Evolutionary conservation across 2,797 vertebrate species (phyloP), one percentile per base, ranked within the genome.

Genomic region (Poecilia wingei): DNA sequence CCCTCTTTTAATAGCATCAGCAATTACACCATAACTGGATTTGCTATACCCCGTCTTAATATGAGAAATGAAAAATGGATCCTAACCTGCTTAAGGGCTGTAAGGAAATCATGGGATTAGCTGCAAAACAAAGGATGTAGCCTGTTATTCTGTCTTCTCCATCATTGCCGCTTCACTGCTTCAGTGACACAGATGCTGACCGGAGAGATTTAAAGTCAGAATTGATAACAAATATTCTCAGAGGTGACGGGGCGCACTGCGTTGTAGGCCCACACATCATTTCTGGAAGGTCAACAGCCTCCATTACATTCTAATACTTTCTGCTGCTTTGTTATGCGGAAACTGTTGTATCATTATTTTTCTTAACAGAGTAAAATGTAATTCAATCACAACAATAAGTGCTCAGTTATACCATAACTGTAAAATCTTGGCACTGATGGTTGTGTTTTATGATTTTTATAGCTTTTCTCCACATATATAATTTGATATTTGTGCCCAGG

Each of bases 201-300:
- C 88, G 80, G 75, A 57, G 83, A 90, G 91, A 93, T 94, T 93
- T 90, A 84, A 85, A 86, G 84, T 89, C 84, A 80, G 79, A 88
- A 93, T 85, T 93, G 88, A 93, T 92, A 91, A 91, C 86, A 90
- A 84, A 91, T 92, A 87, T 90, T 88, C 88, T 89, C 81, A 39
- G 87, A 89, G 84, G 87, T 91, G 91, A 92, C 84, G 86, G 85
- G 87, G 86, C 84, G 73, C 74, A 75, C 87, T 86, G 82, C 76
- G 84, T 88, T 89, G 84, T 90, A 90, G 90, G 88, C 91, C 90
- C 87, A 93, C 89, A 91, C 92, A 91, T 94, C 88, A 94, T 88
- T 79, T 82, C 66, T 51, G 81, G 88, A 94, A 94, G 93, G 93
- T 94, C 93, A 93, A 18, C 77, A 74, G 82, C 88, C 89, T 92